Conservation (phyloP, 2,888 invertebrate species). For the Chaetoderma sp. region DNA sequence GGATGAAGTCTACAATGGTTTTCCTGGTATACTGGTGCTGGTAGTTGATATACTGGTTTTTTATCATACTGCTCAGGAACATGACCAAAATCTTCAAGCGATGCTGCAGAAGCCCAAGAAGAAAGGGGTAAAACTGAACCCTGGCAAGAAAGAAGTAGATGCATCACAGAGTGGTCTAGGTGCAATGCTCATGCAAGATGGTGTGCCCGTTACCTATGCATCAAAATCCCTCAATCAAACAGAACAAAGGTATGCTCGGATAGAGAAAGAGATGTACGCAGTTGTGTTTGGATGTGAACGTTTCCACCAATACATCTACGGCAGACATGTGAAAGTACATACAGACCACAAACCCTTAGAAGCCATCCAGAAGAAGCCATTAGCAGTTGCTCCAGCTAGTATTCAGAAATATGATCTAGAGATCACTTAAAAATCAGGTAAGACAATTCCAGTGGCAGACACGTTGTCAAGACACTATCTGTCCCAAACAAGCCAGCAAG, state of each 20-base stretch:
- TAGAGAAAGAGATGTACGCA: slow-evolving; percentile 19
- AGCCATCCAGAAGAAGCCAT: slow-evolving; percentile 17
- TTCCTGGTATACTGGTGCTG: slow-evolving; percentile 4
- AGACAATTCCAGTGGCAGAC: neutral
- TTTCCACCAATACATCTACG: slow-evolving; percentile 11
- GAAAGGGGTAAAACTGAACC: neutral
- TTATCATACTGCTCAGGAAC: neutral
- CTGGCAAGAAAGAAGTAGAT: slow-evolving; percentile 7
- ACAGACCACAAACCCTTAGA: slow-evolving; percentile 22
- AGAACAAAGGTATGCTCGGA: slow-evolving; percentile 16
- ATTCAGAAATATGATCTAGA: slow-evolving; percentile 14
- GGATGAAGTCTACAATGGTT: neutral
- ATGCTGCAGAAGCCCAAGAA: neutral
- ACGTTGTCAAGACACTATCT: neutral
- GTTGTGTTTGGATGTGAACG: neutral
- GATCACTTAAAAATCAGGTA: neutral
- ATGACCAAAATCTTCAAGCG: neutral
- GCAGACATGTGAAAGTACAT: slow-evolving; percentile 6
- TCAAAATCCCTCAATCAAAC: slow-evolving; percentile 4
- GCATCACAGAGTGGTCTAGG: slow-evolving; percentile 19
- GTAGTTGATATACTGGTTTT: slow-evolving; percentile 20
- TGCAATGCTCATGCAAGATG: slow-evolving; percentile 16
- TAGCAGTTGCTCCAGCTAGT: neutral
- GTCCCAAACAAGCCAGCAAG: too few species aligned
- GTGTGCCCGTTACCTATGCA: slow-evolving; percentile 15